Base-by-base conservation (phyloP, 1,140 invertebrate genomes). In the Calycopis cecrops region DNA sequence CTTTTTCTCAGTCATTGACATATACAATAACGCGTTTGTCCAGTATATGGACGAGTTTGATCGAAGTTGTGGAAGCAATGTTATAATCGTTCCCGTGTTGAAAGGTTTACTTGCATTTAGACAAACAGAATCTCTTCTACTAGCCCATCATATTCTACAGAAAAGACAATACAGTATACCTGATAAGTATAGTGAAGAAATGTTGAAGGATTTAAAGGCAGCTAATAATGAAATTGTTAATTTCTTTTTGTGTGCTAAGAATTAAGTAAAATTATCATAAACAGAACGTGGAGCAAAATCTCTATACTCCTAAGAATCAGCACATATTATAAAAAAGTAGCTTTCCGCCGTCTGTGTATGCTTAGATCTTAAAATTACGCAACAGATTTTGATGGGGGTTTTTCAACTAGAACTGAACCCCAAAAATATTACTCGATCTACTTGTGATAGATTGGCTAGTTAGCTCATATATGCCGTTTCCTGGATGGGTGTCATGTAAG, bases 1-100 rank as follows among this genome's bases (percentile, higher is more conserved):
- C 59, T 83, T 73, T 48, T 50, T 63, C 17, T 72, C 71, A 6
- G 57, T 80, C 1, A 54, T 62, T 21, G 64, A 73, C 12, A 49
- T 82, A 8, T 82, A 82, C 42, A 59, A 62, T 10, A 48, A 34
- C 8, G 40, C 48, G 0, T 40, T 79, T 6, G 50, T 48, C 12
- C 37, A 54, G 3, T 79, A 69, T 59, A 56, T 77, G 1, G 1
- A 7, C 35, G 16, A 59, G 11, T 69, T 69, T 10, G 7, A 42
- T 3, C 56, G 52, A 37, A 51, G 50, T 33, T 16, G 57, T 11
- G 57, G 55, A 7, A 55, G 37, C 18, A 12, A 42, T 6, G 49
- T 28, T 4, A 69, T 82, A 12, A 28, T 67, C 1, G 55, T 33
- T 9, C 55, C 61, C 1, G 17, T 75, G 10, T 52, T 73, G n/a